Evolutionary conservation across 1,140 invertebrate species (phyloP).

Genomic region (Octopus sinensis): DNA sequence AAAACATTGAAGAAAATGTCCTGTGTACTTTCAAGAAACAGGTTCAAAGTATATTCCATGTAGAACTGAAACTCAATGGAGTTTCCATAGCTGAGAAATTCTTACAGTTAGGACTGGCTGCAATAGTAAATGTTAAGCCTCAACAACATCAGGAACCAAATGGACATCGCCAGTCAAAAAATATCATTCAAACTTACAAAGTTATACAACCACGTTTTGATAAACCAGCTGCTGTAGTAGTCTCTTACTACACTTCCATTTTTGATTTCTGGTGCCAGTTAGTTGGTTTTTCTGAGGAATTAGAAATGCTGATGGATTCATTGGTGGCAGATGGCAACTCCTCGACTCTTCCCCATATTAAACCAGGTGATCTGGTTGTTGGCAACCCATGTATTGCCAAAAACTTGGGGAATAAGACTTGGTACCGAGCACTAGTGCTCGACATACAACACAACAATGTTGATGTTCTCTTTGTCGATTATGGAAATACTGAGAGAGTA

Average conservation of each 20-base stretch:
- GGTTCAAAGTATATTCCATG: not conserved
- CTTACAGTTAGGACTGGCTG: not conserved
- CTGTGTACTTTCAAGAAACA: not conserved
- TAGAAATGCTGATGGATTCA: constrained; percentile 56
- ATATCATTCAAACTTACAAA: not conserved
- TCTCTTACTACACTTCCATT: constrained; percentile 14
- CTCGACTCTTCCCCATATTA: not conserved
- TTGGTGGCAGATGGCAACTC: constrained; percentile 23
- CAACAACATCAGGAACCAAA: not conserved
- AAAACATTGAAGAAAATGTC: not conserved
- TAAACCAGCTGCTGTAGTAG: constrained; percentile 5
- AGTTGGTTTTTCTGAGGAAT: constrained; percentile 36
- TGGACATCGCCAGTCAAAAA: not conserved
- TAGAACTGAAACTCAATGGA: not conserved
- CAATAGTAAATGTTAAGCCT: not conserved
- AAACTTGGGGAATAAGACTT: constrained; percentile 69
- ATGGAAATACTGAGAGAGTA: constrained; percentile 34
- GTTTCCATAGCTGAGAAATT: not conserved
- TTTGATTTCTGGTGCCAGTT: constrained; percentile 57
- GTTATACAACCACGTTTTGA: not conserved
- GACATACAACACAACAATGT: constrained; percentile 59
- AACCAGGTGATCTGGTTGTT: not conserved
- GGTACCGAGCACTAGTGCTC: constrained; percentile 75
- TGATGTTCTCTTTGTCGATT: constrained; percentile 66
- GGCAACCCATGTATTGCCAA: constrained; percentile 60